Conservation (phyloP, 2,797 vertebrate species). For the Malurus leucopterus region DNA sequence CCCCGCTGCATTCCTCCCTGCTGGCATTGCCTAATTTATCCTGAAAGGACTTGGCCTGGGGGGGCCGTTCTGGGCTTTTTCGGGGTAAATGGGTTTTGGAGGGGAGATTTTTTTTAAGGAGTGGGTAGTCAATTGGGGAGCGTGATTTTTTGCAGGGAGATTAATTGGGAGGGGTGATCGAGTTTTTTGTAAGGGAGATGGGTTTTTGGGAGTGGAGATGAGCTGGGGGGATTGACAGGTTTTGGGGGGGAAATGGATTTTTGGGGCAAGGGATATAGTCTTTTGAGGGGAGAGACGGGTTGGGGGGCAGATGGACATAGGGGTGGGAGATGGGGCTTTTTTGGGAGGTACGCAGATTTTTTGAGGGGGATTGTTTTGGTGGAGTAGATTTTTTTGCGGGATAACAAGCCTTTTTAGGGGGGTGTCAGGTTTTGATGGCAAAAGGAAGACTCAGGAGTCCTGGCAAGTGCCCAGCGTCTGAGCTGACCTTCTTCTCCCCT, state of each 20-base stretch:
- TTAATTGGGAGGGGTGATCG: background rate
- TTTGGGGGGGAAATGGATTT: background rate
- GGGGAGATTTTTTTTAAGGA: background rate
- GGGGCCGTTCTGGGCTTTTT: fast-evolving
- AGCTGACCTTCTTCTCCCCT: background rate
- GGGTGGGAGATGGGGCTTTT: background rate
- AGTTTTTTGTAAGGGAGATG: background rate
- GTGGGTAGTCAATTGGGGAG: background rate
- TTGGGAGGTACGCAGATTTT: background rate
- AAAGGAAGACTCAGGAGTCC: background rate
- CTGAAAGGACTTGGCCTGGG: background rate
- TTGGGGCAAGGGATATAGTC: too few species aligned
- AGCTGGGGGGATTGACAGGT: too few species aligned
- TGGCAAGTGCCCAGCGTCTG: background rate
- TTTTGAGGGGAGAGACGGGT: fast-evolving
- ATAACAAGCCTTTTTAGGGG: background rate
- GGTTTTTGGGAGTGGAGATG: background rate
- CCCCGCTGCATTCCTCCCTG: background rate
- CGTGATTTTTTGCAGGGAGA: background rate
- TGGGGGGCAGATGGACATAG: background rate
- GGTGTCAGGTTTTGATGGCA: background rate
- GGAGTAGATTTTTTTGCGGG: too few species aligned
- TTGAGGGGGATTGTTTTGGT: background rate
- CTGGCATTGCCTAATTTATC: background rate
- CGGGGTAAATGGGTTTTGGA: background rate